Conservation (phyloP, 2,888 invertebrate species). For the Rhaphigaster nebulosa region DNA sequence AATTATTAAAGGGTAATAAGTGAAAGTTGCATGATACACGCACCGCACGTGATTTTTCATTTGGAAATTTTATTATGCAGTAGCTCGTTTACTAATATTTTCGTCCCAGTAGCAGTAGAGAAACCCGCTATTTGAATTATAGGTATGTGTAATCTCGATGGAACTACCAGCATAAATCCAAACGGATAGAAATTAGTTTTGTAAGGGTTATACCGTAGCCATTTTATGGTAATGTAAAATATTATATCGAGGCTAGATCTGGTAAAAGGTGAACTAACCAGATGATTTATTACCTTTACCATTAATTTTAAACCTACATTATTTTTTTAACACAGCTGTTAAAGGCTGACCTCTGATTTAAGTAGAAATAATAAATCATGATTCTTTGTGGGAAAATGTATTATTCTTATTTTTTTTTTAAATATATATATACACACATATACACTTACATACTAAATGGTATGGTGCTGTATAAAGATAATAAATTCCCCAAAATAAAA, state of each 20-base stretch:
- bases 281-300: background rate
- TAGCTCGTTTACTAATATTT: background rate
- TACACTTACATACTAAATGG: no score
- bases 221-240: background rate
- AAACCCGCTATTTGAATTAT: background rate
- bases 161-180: background rate
- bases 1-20: no score
- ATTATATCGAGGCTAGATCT: background rate
- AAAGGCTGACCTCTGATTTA: background rate
- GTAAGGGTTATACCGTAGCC: background rate
- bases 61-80: no score
- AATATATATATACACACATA: no score
- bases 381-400: background rate
- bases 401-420: no score
- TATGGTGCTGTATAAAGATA: no score
- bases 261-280: constrained; percentile 6
- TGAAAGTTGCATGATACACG: no score
- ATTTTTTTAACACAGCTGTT: background rate
- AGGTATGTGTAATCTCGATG: background rate
- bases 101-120: background rate
- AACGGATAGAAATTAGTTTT: constrained; percentile 14
- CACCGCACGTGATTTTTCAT: no score
- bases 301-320: background rate
- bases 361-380: background rate
- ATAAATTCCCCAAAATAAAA: no score